Percentiles rank a stretch among this genome's conserved stretches.
These are phyloP conservation scores for Cybosia mesomella DNA, from an alignment of 2,888 invertebrate genomes.

Conservation along the genomic window DNA sequence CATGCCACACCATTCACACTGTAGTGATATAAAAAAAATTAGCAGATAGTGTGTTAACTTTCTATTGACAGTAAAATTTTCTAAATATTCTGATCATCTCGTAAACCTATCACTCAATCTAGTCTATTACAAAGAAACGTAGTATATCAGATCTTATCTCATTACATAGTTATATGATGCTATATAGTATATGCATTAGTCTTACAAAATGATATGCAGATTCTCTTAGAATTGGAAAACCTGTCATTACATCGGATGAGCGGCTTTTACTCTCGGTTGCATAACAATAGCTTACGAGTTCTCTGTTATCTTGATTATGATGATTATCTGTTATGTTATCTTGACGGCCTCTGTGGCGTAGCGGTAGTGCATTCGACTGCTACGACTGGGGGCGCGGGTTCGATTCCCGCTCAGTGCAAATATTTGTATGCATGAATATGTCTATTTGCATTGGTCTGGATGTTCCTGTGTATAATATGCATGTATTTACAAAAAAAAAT, in stretches of 20 bases:
- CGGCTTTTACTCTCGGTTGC: slow-evolving; percentile 30
- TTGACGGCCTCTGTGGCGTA: too few relatives aligned
- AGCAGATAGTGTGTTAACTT: neutral
- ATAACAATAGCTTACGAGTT: neutral
- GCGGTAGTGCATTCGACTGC: too few relatives aligned
- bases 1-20: neutral
- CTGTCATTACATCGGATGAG: slow-evolving; percentile 28
- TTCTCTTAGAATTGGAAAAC: slow-evolving; percentile 43
- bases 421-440: too few relatives aligned
- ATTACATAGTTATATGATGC: slow-evolving; percentile 2
- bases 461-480: too few relatives aligned
- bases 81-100: neutral
- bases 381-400: too few relatives aligned
- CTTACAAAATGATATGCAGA: slow-evolving; percentile 37
- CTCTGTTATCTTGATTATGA: slow-evolving; percentile 3
- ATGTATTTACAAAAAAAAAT: too few relatives aligned
- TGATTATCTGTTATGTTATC: too few relatives aligned
- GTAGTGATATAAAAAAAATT: neutral
- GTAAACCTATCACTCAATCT: neutral
- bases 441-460: too few relatives aligned
- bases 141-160: neutral
- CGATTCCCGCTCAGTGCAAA: too few relatives aligned
- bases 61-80: slow-evolving; percentile 7
- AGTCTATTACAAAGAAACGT: neutral
- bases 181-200: slow-evolving; percentile 5